These are phyloP conservation scores for Drosophila seguyi DNA, from an alignment of 1,140 invertebrate genomes.

Conservation along the genomic window DNA sequence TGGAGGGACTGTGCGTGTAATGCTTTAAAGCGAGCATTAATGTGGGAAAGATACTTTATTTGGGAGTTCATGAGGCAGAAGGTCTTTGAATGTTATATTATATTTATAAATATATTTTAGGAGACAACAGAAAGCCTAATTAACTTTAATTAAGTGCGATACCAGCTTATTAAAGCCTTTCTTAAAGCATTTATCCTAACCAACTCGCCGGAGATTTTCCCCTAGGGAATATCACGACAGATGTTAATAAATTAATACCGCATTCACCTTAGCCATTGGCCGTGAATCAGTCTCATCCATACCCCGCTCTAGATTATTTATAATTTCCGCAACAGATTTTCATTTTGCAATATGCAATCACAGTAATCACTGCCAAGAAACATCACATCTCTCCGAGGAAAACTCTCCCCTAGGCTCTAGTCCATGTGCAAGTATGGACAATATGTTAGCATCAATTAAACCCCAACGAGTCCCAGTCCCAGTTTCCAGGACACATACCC, in stretches of 20 bases:
- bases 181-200: background rate
- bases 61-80: background rate
- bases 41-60: background rate
- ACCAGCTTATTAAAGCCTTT: background rate
- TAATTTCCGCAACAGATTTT: constrained; percentile 38
- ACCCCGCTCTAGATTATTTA: constrained; percentile 5
- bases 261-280: constrained; percentile 39
- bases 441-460: constrained; percentile 69
- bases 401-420: constrained; percentile 28
- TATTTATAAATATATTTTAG: too few relatives aligned
- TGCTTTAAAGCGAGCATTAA: constrained; percentile 14
- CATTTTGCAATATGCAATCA: constrained; percentile 47
- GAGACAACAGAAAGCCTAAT: background rate
- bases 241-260: constrained; percentile 31
- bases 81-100: background rate
- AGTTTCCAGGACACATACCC: constrained; percentile 18
- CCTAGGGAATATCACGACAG: constrained; percentile 17
- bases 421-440: constrained; percentile 1
- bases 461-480: constrained; percentile 39
- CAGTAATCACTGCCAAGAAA: constrained; percentile 47
- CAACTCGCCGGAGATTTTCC: background rate
- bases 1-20: constrained; percentile 12
- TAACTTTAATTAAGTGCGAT: background rate
- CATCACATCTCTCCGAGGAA: constrained; percentile 30
- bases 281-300: constrained; percentile 8